A percentile compares a stretch with the other conserved stretches of the same genome.
Conservation (phyloP, 2,888 invertebrate species). For the Apoderus coryli region DNA sequence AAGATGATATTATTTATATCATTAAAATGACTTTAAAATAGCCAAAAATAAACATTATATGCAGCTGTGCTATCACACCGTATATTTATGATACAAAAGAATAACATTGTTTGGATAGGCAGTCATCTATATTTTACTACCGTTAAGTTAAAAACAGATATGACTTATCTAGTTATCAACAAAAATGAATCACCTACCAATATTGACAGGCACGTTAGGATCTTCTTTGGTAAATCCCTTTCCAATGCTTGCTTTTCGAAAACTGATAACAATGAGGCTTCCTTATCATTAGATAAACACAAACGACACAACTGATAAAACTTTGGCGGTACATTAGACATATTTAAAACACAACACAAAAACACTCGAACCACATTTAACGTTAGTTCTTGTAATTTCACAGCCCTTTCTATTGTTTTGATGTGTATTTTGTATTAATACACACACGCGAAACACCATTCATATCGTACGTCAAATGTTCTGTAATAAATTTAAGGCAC, state of each 20-base stretch:
- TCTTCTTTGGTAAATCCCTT: slow-evolving; percentile 40
- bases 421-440: too few species aligned
- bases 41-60: too few species aligned
- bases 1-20: slow-evolving; percentile 29
- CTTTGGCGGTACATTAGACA: slow-evolving; percentile 79
- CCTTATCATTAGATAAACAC: slow-evolving; percentile 59
- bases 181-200: slow-evolving; percentile 52
- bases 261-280: slow-evolving; percentile 57
- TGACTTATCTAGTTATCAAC: too few species aligned
- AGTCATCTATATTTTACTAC: too few species aligned
- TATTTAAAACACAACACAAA: slow-evolving; percentile 43
- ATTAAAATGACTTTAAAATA: slow-evolving; percentile 24
- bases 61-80: slow-evolving; percentile 24
- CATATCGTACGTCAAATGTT: too few species aligned
- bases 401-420: slow-evolving; percentile 31
- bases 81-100: too few species aligned
- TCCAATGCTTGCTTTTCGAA: slow-evolving; percentile 61
- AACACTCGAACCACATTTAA: slow-evolving; percentile 29
- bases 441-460: too few species aligned
- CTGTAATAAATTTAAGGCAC: slow-evolving; percentile 36
- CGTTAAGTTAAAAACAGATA: too few species aligned
- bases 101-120: too few species aligned
- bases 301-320: slow-evolving; percentile 88
- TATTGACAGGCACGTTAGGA: slow-evolving; percentile 67
- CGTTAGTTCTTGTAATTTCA: slow-evolving; percentile 27